phyloP scores from a whole-genome alignment of 2,113 vertebrate species.

The Anoura caudifer region DNA sequence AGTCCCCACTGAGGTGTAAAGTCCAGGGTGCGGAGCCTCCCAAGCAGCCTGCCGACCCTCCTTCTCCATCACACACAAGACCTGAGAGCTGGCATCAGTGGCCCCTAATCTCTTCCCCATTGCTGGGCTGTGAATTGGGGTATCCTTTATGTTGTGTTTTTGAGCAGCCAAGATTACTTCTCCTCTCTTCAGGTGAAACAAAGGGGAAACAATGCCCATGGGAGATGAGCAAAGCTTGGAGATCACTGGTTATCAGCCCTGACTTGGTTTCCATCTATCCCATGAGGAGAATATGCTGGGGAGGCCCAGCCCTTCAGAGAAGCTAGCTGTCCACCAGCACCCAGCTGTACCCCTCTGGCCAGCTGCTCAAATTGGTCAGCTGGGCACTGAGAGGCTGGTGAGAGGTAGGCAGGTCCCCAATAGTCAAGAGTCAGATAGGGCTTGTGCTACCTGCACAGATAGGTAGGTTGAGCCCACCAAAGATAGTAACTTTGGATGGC shows the following conservation, averaged over 20 bases:
- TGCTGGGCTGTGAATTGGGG: conserved; percentile 20
- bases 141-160: neutral
- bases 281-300: accelerated
- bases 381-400: neutral
- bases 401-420: accelerated
- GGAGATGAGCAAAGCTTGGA: neutral
- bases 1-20: conserved; percentile 57
- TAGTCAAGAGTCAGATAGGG: neutral
- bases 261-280: neutral
- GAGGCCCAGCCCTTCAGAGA: neutral
- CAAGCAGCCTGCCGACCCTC: neutral
- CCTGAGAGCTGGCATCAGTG: neutral
- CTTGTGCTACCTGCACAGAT: neutral
- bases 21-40: conserved; percentile 54
- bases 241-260: neutral
- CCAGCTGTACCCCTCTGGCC: neutral
- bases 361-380: neutral
- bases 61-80: neutral
- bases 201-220: neutral
- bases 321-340: neutral
- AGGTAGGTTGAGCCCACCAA: no score
- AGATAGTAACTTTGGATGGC: neutral
- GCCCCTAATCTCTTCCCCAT: neutral
- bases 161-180: neutral
- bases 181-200: neutral